phyloP scores from a whole-genome alignment of 1,140 invertebrate genomes.

The Drosophila malerkotliana region DNA sequence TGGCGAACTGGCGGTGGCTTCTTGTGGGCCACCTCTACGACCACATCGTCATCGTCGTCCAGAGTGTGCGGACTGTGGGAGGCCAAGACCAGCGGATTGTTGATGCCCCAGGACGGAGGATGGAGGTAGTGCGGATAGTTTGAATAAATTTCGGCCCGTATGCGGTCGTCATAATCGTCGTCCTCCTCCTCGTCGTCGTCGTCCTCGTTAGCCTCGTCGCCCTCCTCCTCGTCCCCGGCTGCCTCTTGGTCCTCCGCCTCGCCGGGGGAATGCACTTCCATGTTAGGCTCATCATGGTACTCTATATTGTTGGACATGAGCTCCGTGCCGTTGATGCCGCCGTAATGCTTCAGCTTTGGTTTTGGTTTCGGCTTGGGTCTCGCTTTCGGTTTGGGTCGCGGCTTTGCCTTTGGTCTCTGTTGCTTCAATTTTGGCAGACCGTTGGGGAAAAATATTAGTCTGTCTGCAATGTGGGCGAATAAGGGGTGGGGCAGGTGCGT shows the following conservation, averaged over 20 bases:
- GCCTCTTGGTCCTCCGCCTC: slow-evolving; percentile 15
- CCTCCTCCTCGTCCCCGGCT: slow-evolving; percentile 16
- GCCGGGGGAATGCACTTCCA: slow-evolving; percentile 18
- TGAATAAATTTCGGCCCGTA: slow-evolving; percentile 82
- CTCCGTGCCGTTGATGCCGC: slow-evolving; percentile 59
- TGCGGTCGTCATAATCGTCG: slow-evolving; percentile 81
- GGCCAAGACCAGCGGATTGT: slow-evolving; percentile 79
- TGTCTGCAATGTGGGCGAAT: slow-evolving; percentile 73
- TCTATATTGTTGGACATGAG: slow-evolving; percentile 74
- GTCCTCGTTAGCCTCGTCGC: slow-evolving; percentile 15
- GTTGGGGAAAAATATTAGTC: slow-evolving; percentile 83
- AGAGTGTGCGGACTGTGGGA: slow-evolving; percentile 79
- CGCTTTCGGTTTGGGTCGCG: slow-evolving; percentile 29
- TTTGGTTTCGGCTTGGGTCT: slow-evolving; percentile 45
- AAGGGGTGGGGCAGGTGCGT: slow-evolving; percentile 21
- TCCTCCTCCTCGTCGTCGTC: slow-evolving; percentile 63
- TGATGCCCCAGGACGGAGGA: slow-evolving; percentile 80
- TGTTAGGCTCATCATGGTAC: slow-evolving; percentile 66
- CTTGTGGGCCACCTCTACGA: slow-evolving; percentile 50
- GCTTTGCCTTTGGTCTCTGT: slow-evolving; percentile 58
- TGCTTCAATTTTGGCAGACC: slow-evolving; percentile 74
- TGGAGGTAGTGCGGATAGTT: slow-evolving; percentile 82
- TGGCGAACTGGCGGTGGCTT: slow-evolving; percentile 23
- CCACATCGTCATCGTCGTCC: slow-evolving; percentile 74
- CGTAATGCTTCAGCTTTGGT: slow-evolving; percentile 22